phyloP scores from a whole-genome alignment of 2,797 vertebrate genomes.

The Silurus aristotelis region DNA sequence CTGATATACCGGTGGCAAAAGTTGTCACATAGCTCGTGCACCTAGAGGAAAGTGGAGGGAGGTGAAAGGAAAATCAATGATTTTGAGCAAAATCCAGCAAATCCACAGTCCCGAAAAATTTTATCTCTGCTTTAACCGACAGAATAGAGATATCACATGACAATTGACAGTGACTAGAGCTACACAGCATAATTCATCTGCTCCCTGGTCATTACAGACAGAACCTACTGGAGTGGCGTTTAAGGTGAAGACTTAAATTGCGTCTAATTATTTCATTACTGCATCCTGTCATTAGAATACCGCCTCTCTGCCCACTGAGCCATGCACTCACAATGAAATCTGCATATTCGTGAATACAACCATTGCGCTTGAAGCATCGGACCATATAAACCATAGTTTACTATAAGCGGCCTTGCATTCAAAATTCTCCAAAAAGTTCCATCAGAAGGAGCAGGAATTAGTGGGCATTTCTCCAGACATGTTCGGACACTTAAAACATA shows the following conservation, averaged over 20 bases:
- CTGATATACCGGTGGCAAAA: slow-evolving; percentile 99
- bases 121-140: slow-evolving; percentile 68
- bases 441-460: neutral
- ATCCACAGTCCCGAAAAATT: slow-evolving; percentile 78
- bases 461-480: neutral
- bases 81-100: slow-evolving; percentile 64
- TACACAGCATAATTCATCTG: slow-evolving; percentile 89
- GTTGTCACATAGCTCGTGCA: slow-evolving; percentile 99
- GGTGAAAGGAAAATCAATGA: slow-evolving; percentile 73
- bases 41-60: slow-evolving; percentile 76
- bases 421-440: neutral
- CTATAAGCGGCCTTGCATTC: neutral
- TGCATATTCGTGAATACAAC: slow-evolving; percentile 23
- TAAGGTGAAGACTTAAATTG: slow-evolving; percentile 93
- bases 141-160: slow-evolving; percentile 97
- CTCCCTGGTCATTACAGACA: slow-evolving; percentile 87
- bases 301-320: slow-evolving; percentile 49
- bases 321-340: slow-evolving; percentile 49
- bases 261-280: slow-evolving; percentile 81
- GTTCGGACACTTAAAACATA: neutral
- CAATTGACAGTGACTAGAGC: slow-evolving; percentile 99
- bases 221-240: slow-evolving; percentile 90
- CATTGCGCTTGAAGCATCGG: slow-evolving; percentile 19
- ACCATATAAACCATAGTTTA: neutral
- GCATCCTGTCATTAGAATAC: slow-evolving; percentile 62